phyloP scores from a whole-genome alignment of 2,888 invertebrate genomes.

The Mechanitis mazaeus region DNA sequence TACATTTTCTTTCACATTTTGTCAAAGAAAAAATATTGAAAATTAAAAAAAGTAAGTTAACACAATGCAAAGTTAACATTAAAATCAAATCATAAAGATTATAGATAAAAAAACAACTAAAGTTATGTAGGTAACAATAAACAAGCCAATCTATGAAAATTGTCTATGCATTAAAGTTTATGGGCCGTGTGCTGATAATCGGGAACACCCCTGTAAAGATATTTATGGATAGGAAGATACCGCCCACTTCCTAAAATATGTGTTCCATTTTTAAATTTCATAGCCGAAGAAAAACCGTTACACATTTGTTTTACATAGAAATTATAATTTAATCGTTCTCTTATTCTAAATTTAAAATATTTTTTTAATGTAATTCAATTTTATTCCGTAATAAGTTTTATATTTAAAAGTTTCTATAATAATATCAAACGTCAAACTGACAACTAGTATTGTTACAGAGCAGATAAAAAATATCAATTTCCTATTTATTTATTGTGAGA shows the following conservation, averaged over 20 bases:
- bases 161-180: constrained; percentile 56
- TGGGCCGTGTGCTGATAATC: constrained; percentile 53
- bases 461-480: constrained; percentile 50
- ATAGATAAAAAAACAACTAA: neutral
- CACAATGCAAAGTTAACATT: neutral
- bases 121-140: constrained; percentile 10
- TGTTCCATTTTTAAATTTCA: constrained; percentile 14
- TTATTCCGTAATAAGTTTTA: neutral
- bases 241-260: constrained; percentile 46
- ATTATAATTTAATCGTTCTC: neutral
- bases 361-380: neutral
- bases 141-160: constrained; percentile 47
- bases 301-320: neutral
- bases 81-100: neutral
- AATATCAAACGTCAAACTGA: neutral
- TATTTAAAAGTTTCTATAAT: neutral
- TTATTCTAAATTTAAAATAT: neutral
- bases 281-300: neutral
- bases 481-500: constrained; percentile 28
- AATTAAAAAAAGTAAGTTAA: too few relatives aligned
- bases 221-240: constrained; percentile 39
- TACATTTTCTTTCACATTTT: too few relatives aligned
- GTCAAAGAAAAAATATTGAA: too few relatives aligned
- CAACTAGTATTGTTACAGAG: constrained; percentile 12
- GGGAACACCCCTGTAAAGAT: constrained; percentile 41